phyloP scores from a whole-genome alignment of 2,797 vertebrate genomes.

The Sebastes taczanowskii region DNA sequence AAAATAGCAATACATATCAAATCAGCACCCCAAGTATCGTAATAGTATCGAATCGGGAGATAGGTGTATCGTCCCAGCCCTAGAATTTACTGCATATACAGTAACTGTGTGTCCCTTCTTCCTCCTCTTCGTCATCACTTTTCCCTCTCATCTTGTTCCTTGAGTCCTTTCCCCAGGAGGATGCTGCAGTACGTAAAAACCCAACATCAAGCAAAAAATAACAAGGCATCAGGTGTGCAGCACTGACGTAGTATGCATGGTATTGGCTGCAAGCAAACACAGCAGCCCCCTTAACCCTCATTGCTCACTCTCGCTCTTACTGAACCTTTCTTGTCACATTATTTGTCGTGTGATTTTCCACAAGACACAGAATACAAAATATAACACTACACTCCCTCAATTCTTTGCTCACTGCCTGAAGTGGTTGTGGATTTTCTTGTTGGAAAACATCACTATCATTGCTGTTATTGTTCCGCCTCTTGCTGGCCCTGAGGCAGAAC shows the following conservation, averaged over 20 bases:
- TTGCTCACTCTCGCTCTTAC: background rate
- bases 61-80: too few species aligned
- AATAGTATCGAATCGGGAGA: too few species aligned
- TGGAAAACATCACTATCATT: background rate
- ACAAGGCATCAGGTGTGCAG: conserved; percentile 32
- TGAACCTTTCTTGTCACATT: background rate
- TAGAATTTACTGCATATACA: background rate
- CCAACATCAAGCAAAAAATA: background rate
- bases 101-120: background rate
- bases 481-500: conserved; percentile 12
- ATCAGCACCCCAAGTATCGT: too few species aligned
- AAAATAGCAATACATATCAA: too few species aligned
- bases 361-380: background rate
- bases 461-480: background rate
- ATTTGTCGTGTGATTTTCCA: background rate
- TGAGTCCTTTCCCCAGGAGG: background rate
- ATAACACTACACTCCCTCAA: background rate
- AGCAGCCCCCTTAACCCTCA: background rate
- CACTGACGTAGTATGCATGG: background rate
- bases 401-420: background rate
- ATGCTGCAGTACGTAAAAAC: background rate
- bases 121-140: background rate
- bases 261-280: background rate
- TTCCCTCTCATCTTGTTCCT: background rate
- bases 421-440: conserved; percentile 14